phyloP scores from a whole-genome alignment of 2,113 vertebrate species.

The Crotalus horridus region DNA sequence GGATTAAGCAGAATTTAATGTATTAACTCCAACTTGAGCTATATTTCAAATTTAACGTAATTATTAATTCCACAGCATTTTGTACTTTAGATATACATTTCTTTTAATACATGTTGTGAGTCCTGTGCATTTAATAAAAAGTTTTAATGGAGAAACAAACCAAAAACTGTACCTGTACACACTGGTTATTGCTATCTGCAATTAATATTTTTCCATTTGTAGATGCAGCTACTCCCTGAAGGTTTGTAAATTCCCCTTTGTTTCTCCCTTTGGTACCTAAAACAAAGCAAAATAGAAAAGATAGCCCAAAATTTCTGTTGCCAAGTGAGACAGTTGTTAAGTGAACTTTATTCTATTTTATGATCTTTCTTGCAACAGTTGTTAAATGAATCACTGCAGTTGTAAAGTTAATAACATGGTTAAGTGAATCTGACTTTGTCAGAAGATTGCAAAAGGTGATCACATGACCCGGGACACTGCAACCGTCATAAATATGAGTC shows the following conservation, averaged over 20 bases:
- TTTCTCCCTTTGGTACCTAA: constrained; percentile 97
- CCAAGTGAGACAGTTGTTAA: not conserved
- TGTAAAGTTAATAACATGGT: too few relatives aligned
- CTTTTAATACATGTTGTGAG: not conserved
- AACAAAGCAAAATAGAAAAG: constrained; percentile 36
- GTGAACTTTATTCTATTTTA: not conserved
- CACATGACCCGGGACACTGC: too few relatives aligned
- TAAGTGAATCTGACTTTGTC: too few relatives aligned
- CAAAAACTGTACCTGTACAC: constrained; percentile 87
- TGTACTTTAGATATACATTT: not conserved
- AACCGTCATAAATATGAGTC: too few relatives aligned
- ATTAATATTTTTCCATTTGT: constrained; percentile 89
- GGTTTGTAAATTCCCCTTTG: constrained; percentile 98
- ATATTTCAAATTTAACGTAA: not conserved
- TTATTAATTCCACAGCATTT: not conserved
- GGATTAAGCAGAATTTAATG: not conserved
- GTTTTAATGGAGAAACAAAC: not conserved
- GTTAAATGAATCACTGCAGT: too few relatives aligned
- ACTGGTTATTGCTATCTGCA: constrained; percentile 98
- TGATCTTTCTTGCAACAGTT: too few relatives aligned
- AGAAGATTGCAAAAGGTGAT: too few relatives aligned
- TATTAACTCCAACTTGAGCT: not conserved
- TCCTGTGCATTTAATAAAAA: not conserved
- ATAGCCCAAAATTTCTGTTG: not conserved
- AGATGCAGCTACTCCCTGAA: constrained; percentile 93